Evolutionary conservation across 1,140 invertebrate species (phyloP).

Genomic region (Diachasma alloeum): DNA sequence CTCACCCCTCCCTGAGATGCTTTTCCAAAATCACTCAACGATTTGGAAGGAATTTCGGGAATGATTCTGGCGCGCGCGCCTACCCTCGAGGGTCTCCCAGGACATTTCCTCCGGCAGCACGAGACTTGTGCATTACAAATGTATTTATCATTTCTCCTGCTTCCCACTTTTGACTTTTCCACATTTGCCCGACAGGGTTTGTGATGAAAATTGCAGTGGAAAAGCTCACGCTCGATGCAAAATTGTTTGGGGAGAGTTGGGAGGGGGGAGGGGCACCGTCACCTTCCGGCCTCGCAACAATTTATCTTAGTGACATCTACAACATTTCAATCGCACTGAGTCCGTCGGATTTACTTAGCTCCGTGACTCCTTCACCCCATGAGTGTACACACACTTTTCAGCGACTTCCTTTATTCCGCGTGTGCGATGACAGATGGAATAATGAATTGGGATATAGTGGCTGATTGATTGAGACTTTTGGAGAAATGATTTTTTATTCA

Average conservation of each 20-base stretch:
- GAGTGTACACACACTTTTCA: neutral
- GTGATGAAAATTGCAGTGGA: neutral
- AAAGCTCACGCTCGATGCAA: neutral
- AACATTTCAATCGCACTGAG: conserved; percentile 24
- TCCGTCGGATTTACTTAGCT: conserved; percentile 8
- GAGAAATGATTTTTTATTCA: neutral
- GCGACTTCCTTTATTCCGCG: neutral
- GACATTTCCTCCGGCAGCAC: neutral
- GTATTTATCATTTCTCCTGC: neutral
- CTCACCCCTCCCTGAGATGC: conserved; percentile 24
- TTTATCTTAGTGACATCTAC: conserved; percentile 28
- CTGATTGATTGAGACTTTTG: conserved; percentile 8
- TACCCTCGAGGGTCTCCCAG: neutral
- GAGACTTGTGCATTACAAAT: neutral
- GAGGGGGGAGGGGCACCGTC: neutral
- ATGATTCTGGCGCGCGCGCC: neutral
- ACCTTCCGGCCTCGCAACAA: conserved; percentile 5
- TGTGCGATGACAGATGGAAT: neutral
- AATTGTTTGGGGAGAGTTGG: neutral
- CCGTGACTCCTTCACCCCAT: neutral
- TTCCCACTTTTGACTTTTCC: neutral
- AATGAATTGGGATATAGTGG: neutral
- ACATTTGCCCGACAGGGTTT: neutral
- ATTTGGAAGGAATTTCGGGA: conserved; percentile 20
- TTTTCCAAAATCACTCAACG: conserved; percentile 38